These are phyloP conservation scores for Lasioglossum morio DNA, from an alignment of 2,888 invertebrate species.

Conservation along the genomic window DNA sequence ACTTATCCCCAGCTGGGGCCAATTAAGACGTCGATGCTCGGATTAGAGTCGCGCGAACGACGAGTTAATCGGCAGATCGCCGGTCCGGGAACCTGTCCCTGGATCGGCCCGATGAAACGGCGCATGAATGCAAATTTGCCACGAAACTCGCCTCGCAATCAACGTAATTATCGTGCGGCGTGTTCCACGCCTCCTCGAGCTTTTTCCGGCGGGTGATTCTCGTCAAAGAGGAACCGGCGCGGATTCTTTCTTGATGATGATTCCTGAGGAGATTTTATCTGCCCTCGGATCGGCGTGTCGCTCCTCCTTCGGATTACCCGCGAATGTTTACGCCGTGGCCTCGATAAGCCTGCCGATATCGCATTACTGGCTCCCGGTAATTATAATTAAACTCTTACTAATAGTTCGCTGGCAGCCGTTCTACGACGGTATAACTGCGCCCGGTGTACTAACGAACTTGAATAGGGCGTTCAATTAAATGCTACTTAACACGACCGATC, in stretches of 20 bases:
- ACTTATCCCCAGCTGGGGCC: conserved; percentile 38
- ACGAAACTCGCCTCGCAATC: conserved; percentile 41
- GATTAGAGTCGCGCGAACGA: conserved; percentile 47
- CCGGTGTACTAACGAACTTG: conserved; percentile 78
- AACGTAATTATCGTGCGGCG: conserved; percentile 35
- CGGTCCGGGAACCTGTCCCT: conserved; percentile 41
- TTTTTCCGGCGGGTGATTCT: background rate
- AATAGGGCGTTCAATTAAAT: conserved; percentile 81
- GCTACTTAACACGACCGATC: conserved; percentile 76
- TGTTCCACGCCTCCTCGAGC: conserved; percentile 20
- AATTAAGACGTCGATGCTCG: conserved; percentile 55
- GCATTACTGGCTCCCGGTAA: conserved; percentile 64
- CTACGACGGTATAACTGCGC: conserved; percentile 74
- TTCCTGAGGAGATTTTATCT: conserved; percentile 13
- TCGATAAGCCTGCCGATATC: conserved; percentile 67
- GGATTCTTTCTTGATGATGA: background rate
- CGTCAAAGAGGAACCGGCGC: conserved; percentile 42
- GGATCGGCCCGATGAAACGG: conserved; percentile 31
- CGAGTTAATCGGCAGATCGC: conserved; percentile 55
- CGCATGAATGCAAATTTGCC: conserved; percentile 59
- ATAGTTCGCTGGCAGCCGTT: conserved; percentile 69
- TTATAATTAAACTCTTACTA: conserved; percentile 79
- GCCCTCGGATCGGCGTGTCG: background rate
- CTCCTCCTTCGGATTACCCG: conserved; percentile 54
- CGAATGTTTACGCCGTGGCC: conserved; percentile 69